Evolutionary conservation across 2,888 invertebrate species (phyloP).

Genomic region (Bombylius discolor): DNA sequence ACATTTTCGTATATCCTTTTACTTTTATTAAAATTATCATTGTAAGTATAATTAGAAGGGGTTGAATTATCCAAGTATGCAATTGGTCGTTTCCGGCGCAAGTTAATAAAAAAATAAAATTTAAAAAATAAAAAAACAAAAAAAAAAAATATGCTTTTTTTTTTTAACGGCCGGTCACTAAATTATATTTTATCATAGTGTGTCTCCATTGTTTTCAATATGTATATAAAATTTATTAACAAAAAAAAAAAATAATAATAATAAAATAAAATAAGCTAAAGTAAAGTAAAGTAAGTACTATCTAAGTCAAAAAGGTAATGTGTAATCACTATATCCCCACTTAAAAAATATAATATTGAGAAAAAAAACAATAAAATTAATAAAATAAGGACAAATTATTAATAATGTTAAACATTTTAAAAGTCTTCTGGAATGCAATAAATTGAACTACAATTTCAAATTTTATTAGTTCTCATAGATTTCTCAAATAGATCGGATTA

Average conservation of each 20-base stretch:
- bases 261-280: too few relatives aligned
- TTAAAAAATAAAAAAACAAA: background rate
- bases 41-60: background rate
- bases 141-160: too few relatives aligned
- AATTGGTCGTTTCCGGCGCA: conserved; percentile 10
- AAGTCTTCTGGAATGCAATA: conserved; percentile 6
- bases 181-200: too few relatives aligned
- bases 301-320: background rate
- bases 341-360: background rate
- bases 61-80: background rate
- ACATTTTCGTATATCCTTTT: conserved; percentile 1
- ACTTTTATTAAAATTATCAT: background rate
- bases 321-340: conserved; percentile 1
- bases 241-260: too few relatives aligned
- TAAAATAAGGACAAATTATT: too few relatives aligned
- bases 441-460: conserved; percentile 11
- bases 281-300: too few relatives aligned
- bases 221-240: too few relatives aligned
- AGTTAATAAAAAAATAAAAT: background rate
- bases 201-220: too few relatives aligned
- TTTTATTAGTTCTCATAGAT: conserved; percentile 8
- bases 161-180: too few relatives aligned
- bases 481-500: background rate
- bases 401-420: too few relatives aligned
- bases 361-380: background rate